Conservation (phyloP, 2,797 vertebrate species). For the Pelochelys cantorii region DNA sequence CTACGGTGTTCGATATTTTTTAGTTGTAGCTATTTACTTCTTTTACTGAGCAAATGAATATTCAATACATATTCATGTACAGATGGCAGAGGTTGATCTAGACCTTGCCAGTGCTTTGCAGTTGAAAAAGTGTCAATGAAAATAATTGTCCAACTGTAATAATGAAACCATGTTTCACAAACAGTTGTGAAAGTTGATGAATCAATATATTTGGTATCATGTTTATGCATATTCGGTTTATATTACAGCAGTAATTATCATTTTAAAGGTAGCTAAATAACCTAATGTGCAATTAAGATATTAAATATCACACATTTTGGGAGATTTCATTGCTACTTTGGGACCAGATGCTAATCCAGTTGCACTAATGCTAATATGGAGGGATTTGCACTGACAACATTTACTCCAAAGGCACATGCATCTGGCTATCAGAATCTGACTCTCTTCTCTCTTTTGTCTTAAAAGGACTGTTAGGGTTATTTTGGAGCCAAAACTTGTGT, state of each 20-base stretch:
- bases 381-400: not conserved
- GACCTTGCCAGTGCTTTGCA: not conserved
- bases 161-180: not conserved
- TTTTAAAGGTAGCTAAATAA: not conserved
- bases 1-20: not conserved
- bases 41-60: not conserved
- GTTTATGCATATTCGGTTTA: not conserved
- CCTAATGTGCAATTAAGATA: fast-evolving
- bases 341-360: not conserved
- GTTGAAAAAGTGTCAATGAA: not conserved
- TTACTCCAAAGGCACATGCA: not conserved
- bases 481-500: not conserved
- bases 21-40: not conserved
- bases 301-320: not conserved
- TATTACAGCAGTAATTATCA: not conserved
- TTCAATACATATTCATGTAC: constrained; percentile 34
- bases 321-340: not conserved
- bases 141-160: not conserved
- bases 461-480: not conserved
- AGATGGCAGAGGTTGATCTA: constrained; percentile 14
- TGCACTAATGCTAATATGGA: not conserved
- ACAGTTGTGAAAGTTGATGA: not conserved
- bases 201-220: not conserved
- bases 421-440: not conserved
- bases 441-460: not conserved